Base-by-base conservation (phyloP, 2,888 invertebrate species). In the Helobdella robusta region DNA sequence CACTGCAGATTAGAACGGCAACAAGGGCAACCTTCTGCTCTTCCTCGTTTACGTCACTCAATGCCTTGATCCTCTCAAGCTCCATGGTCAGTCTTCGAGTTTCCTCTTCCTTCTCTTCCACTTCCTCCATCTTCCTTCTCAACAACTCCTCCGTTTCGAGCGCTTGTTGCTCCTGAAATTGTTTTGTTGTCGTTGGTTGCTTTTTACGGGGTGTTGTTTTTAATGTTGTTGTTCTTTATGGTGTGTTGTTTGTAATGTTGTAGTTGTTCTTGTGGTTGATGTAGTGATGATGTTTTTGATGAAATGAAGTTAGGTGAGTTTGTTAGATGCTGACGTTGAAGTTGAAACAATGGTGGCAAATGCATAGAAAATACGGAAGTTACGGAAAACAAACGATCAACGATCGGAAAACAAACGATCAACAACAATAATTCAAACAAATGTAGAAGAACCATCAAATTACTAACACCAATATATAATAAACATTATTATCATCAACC, bases 41-140 rank as follows among this genome's bases (percentile, higher is more conserved):
- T 40, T 40, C 28, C 23, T 40, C 28, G 40, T 44, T 18, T 23
- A 23, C 15, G 23, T 60, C 28, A n/a, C 2, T 15, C 1, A 18
- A 8, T 50, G 11, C 59, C n/a, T 59, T 32, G 23, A 32, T 30
- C 50, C 25, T 8, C 25, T 67, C 65, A 18, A 54, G 25, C n/a
- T 59, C 34, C 18, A 35, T 62, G 28, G 59, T 32, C 46, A 65
- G 70, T n/a, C 64, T 54, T 5, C 68, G 54, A 15, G 73, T 71
- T 56, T 73, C 73, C 58, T 70, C 69, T 65, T 75, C 75, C 62
- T 71, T 74, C 52, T 67, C 70, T 18, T 52, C 52, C 61, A 64
- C 68, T 40, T 70, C 68, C 30, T 54, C 35, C 59, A 59, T 44
- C 54, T 62, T 62, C 50, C 56, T 36, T 61, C 68, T 66, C 60